A percentile compares a stretch with the other conserved stretches of the same genome.
Evolutionary conservation across 2,888 invertebrate genomes (phyloP).

Genomic region (Pasiphila rectangulata): DNA sequence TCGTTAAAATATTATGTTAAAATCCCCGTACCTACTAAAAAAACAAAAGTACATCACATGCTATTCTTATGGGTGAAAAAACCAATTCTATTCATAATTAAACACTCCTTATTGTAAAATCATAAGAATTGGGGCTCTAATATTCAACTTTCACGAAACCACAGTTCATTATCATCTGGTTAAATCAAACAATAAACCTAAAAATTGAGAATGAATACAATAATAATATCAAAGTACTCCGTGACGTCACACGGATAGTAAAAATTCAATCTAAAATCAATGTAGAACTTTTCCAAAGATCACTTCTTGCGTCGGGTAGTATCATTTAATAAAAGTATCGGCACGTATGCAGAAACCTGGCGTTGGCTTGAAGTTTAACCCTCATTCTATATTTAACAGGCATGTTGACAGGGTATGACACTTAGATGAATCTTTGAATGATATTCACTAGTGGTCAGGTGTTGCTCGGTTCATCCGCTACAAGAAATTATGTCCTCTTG

Average conservation of each 20-base stretch:
- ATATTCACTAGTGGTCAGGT: too few relatives aligned
- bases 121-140: slow-evolving; percentile 6
- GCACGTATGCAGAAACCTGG: neutral
- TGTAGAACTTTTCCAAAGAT: neutral
- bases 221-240: neutral
- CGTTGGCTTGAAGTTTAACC: neutral
- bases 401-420: too few relatives aligned
- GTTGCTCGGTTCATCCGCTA: too few relatives aligned
- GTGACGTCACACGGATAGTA: neutral
- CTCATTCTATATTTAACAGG: neutral
- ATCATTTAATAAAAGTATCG: too few relatives aligned
- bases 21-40: neutral
- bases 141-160: neutral
- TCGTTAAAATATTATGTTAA: neutral
- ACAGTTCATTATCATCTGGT: neutral
- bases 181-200: neutral
- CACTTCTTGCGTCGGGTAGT: neutral
- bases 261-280: neutral
- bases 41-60: too few relatives aligned
- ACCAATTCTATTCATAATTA: too few relatives aligned
- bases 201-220: neutral
- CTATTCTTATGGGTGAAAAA: too few relatives aligned
- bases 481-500: too few relatives aligned
- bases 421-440: too few relatives aligned
- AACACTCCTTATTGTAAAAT: neutral